phyloP scores from a whole-genome alignment of 2,888 invertebrate species.

The Octonoba sinensis region DNA sequence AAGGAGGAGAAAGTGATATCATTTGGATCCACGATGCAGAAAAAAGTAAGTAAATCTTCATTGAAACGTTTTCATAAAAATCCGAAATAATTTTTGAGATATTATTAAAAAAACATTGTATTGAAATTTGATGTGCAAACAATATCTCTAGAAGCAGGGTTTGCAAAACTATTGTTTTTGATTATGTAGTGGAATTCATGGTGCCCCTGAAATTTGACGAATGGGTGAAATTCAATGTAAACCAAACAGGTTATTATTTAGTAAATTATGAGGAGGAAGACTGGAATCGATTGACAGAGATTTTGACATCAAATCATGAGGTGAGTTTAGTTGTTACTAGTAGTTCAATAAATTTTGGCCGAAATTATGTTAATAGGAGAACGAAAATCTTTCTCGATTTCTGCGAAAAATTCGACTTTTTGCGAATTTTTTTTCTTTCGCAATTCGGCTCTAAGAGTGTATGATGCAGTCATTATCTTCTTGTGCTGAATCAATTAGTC shows the following conservation, averaged over 20 bases:
- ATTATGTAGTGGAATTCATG: constrained; percentile 15
- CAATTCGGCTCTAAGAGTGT: too few relatives aligned
- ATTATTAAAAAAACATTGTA: too few relatives aligned
- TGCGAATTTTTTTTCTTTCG: too few relatives aligned
- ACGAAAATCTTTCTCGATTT: not conserved
- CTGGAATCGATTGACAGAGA: constrained; percentile 76
- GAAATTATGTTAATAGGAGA: too few relatives aligned
- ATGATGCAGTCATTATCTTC: too few relatives aligned
- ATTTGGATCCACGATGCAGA: constrained; percentile 48
- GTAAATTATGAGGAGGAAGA: constrained; percentile 82
- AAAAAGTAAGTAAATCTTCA: constrained; percentile 38
- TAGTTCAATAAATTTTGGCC: not conserved
- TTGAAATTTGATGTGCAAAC: too few relatives aligned
- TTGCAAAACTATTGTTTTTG: not conserved
- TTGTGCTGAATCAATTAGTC: too few relatives aligned
- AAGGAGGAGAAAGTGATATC: constrained; percentile 24
- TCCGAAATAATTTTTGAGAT: too few relatives aligned
- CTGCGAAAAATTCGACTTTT: too few relatives aligned
- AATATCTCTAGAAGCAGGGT: too few relatives aligned
- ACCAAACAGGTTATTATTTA: constrained; percentile 88
- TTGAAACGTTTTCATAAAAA: too few relatives aligned
- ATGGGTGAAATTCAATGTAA: constrained; percentile 88
- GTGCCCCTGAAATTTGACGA: constrained; percentile 66
- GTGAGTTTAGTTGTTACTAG: constrained; percentile 67
- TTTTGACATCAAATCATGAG: constrained; percentile 72